Percentiles rank a stretch among this genome's conserved stretches.
Conservation (phyloP, 1,140 invertebrate genomes). For the Rhyacophila brunnea region DNA sequence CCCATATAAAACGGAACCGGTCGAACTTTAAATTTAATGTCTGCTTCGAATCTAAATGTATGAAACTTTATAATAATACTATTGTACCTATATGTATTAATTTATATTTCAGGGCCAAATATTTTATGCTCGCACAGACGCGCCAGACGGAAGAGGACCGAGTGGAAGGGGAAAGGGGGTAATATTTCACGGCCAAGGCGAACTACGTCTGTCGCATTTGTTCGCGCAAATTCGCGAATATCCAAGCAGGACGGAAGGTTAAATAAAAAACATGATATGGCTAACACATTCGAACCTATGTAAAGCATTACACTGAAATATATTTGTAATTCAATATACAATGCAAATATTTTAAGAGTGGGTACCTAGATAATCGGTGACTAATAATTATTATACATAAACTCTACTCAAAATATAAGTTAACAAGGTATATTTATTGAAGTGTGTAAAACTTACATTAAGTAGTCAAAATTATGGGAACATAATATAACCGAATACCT, state of each 20-base stretch:
- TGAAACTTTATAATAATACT: too few species aligned
- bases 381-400: too few species aligned
- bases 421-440: too few species aligned
- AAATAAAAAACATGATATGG: neutral
- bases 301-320: too few species aligned
- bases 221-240: constrained; percentile 1
- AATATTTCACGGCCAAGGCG: constrained; percentile 19
- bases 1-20: neutral
- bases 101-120: neutral
- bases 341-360: too few species aligned
- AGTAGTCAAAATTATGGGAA: too few species aligned
- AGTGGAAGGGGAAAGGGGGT: neutral
- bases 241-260: neutral
- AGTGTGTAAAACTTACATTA: too few species aligned
- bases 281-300: too few species aligned
- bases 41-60: neutral
- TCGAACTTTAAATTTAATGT: constrained; percentile 3
- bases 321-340: too few species aligned
- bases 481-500: too few species aligned
- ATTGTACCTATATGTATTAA: neutral
- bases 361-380: too few species aligned
- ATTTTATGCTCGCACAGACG: neutral
- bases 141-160: constrained; percentile 1
- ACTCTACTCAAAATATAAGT: too few species aligned
- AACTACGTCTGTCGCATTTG: neutral